Evolutionary conservation across 1,140 invertebrate genomes (phyloP).

Genomic region (Plectus sambesii): DNA sequence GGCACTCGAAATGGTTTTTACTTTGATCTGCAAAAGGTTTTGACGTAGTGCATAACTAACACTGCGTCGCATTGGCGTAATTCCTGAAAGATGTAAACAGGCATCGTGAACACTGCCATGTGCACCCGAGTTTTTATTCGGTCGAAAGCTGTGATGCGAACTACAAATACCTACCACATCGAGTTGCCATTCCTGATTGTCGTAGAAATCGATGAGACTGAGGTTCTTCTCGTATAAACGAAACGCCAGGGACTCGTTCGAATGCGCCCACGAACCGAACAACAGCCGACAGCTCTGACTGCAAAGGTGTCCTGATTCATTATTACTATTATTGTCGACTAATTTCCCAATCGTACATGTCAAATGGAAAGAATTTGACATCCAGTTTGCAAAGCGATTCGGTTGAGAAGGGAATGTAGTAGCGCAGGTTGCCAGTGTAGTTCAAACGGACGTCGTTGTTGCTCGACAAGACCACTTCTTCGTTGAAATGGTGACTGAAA

Average conservation of each 20-base stretch:
- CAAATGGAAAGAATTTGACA: conserved; percentile 45
- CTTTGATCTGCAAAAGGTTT: too few species aligned
- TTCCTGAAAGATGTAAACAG: neutral
- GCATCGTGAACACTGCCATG: neutral
- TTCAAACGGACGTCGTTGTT: conserved; percentile 44
- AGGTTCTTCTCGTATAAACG: conserved; percentile 41
- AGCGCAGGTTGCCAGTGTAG: conserved; percentile 40
- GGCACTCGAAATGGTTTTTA: too few species aligned
- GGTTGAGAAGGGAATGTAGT: conserved; percentile 41
- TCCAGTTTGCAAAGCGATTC: conserved; percentile 37
- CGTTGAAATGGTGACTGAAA: conserved; percentile 41
- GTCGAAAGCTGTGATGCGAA: too few species aligned
- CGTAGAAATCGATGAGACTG: conserved; percentile 44
- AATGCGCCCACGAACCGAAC: conserved; percentile 44
- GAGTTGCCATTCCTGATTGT: conserved; percentile 45
- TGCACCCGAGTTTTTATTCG: too few species aligned
- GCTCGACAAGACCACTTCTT: conserved; percentile 40
- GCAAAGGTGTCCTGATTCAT: too few species aligned
- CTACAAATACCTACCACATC: conserved; percentile 25
- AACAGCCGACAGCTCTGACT: conserved; percentile 40
- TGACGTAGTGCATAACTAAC: too few species aligned
- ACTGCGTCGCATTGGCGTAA: too few species aligned
- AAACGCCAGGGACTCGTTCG: conserved; percentile 45
- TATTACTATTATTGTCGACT: neutral
- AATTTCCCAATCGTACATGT: conserved; percentile 31